A percentile compares a stretch with the other conserved stretches of the same genome.
Evolutionary conservation across 2,888 invertebrate species (phyloP).

Genomic region (Pristionchus maxplancki): DNA sequence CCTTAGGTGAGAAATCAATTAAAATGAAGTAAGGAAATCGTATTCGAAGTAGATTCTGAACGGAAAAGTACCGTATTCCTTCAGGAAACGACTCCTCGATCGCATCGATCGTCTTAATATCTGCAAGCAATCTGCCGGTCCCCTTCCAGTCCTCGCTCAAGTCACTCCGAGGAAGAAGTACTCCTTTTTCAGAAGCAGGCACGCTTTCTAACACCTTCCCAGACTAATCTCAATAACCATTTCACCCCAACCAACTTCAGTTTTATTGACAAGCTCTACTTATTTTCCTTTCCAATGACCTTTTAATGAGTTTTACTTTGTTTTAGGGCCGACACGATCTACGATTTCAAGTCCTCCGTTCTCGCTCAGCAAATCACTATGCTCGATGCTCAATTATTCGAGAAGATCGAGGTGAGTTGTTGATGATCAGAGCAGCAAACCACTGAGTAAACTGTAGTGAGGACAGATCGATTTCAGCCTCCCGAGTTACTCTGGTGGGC

Average conservation of each 20-base stretch:
- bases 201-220: conserved; percentile 42
- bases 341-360: conserved; percentile 89
- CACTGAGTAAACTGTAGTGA: neutral
- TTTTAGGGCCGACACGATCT: conserved; percentile 62
- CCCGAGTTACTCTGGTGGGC: conserved; percentile 98
- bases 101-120: conserved; percentile 57
- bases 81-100: conserved; percentile 66
- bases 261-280: no score
- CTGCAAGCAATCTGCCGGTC: conserved; percentile 23
- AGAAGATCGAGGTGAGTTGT: conserved; percentile 87
- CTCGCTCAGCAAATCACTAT: conserved; percentile 99
- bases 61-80: neutral
- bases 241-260: neutral
- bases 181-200: conserved; percentile 52
- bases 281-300: no score
- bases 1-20: conserved; percentile 64
- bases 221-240: neutral
- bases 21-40: neutral
- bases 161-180: conserved; percentile 51
- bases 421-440: neutral
- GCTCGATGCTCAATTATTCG: conserved; percentile 94
- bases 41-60: no score
- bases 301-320: no score
- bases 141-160: conserved; percentile 1
- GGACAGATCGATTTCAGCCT: conserved; percentile 81